phyloP scores from a whole-genome alignment of 2,113 vertebrate genomes.

The Pedionomus torquatus region DNA sequence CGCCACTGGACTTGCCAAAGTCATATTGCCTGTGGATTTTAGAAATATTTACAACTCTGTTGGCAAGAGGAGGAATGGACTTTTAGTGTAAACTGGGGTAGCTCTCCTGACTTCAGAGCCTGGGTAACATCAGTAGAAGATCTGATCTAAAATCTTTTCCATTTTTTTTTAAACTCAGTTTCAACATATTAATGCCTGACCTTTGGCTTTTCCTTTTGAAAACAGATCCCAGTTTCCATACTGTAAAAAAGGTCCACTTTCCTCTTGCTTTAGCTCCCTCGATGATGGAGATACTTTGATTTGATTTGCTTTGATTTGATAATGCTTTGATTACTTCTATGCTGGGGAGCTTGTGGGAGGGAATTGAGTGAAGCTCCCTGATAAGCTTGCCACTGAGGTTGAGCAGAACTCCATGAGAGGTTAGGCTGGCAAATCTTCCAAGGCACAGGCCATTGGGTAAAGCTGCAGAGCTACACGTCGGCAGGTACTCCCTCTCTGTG shows the following conservation, averaged over 20 bases:
- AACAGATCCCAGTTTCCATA: not conserved
- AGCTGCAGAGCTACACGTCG: not conserved
- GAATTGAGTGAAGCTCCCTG: not conserved
- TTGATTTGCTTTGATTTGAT: no score
- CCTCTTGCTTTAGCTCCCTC: not conserved
- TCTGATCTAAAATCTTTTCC: not conserved
- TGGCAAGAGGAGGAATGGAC: not conserved
- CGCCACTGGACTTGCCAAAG: not conserved
- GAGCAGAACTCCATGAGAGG: not conserved
- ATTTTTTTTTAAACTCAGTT: not conserved
- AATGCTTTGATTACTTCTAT: not conserved
- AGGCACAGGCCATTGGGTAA: not conserved
- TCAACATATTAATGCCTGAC: not conserved
- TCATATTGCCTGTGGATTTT: not conserved
- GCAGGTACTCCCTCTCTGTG: not conserved
- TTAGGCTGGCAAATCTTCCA: not conserved
- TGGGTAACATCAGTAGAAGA: not conserved
- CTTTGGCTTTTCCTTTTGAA: not conserved
- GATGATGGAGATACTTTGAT: not conserved
- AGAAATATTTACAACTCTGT: not conserved
- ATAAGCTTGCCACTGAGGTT: not conserved
- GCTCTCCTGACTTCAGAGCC: not conserved
- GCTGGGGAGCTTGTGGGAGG: not conserved
- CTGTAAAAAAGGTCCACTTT: not conserved
- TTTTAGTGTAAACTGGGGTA: not conserved